phyloP scores from a whole-genome alignment of 2,113 vertebrate species.

The Otolemur garnettii region DNA sequence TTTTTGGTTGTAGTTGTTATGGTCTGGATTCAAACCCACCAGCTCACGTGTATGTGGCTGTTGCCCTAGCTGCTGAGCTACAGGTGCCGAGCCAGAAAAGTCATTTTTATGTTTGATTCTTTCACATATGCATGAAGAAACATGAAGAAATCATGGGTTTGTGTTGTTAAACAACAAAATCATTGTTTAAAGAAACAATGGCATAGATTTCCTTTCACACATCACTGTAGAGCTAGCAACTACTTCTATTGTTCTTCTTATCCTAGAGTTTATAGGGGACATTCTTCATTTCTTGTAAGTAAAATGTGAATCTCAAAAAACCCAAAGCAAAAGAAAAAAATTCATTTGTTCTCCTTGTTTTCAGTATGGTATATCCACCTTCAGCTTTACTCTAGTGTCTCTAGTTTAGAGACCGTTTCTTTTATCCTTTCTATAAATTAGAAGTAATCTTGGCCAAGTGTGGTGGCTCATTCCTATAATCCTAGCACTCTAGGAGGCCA shows the following conservation, averaged over 20 bases:
- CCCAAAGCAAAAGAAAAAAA: background rate
- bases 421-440: background rate
- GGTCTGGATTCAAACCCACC: too few relatives aligned
- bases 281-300: constrained; percentile 85
- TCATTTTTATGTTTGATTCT: constrained; percentile 20
- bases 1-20: too few relatives aligned
- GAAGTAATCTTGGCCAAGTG: too few relatives aligned
- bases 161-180: constrained; percentile 60
- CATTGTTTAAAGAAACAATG: constrained; percentile 51
- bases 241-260: constrained; percentile 42
- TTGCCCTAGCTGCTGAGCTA: too few relatives aligned
- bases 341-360: background rate
- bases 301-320: constrained; percentile 81
- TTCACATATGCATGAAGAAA: background rate
- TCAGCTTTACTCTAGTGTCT: background rate
- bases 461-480: too few relatives aligned
- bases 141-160: constrained; percentile 55
- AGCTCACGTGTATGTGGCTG: too few relatives aligned
- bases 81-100: too few relatives aligned
- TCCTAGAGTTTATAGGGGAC: constrained; percentile 64
- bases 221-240: background rate
- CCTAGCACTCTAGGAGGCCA: too few relatives aligned
- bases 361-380: background rate
- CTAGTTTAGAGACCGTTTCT: background rate
- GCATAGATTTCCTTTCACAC: constrained; percentile 33